Evolutionary conservation across 2,797 vertebrate species (phyloP).

Genomic region (Antennarius maculatus): DNA sequence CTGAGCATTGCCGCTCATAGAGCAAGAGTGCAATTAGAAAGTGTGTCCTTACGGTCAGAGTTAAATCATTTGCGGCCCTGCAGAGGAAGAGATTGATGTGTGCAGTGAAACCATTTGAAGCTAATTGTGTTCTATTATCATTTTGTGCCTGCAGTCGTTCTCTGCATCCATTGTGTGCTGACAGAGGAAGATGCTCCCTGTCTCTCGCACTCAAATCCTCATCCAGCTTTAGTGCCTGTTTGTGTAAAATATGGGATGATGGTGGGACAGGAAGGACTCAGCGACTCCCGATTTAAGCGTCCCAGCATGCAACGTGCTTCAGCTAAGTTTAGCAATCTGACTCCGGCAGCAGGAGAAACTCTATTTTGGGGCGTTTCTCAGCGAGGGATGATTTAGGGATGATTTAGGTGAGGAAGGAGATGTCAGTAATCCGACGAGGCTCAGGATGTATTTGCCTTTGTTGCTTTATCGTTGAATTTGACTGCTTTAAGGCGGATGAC

Average conservation of each 20-base stretch:
- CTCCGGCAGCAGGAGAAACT: slow-evolving; percentile 24
- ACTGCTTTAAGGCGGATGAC: not conserved
- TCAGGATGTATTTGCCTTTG: not conserved
- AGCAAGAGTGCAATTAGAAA: slow-evolving; percentile 66
- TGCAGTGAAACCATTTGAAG: slow-evolving; percentile 70
- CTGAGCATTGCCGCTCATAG: slow-evolving; percentile 48
- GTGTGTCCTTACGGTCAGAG: slow-evolving; percentile 45
- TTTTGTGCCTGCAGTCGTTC: slow-evolving; percentile 71
- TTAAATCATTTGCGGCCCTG: slow-evolving; percentile 56
- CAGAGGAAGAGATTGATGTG: slow-evolving; percentile 63
- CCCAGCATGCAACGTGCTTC: slow-evolving; percentile 33
- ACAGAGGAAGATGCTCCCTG: slow-evolving; percentile 32
- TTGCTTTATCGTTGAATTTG: not conserved
- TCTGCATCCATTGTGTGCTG: slow-evolving; percentile 55
- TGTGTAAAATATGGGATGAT: too few relatives aligned
- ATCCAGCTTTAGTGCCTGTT: slow-evolving; percentile 44
- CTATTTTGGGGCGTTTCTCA: not conserved
- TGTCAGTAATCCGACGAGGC: not conserved
- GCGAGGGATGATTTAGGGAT: slow-evolving; percentile 4
- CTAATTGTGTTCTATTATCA: slow-evolving; percentile 73
- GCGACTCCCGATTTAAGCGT: slow-evolving; percentile 49
- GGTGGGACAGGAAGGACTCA: slow-evolving; percentile 20
- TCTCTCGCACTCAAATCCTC: slow-evolving; percentile 22
- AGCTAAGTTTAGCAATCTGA: slow-evolving; percentile 27
- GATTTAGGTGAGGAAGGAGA: slow-evolving; percentile 35